Evolutionary conservation across 2,797 vertebrate genomes (phyloP), one percentile per base, ranked within the genome.

Genomic region (Helarctos malayanus): DNA sequence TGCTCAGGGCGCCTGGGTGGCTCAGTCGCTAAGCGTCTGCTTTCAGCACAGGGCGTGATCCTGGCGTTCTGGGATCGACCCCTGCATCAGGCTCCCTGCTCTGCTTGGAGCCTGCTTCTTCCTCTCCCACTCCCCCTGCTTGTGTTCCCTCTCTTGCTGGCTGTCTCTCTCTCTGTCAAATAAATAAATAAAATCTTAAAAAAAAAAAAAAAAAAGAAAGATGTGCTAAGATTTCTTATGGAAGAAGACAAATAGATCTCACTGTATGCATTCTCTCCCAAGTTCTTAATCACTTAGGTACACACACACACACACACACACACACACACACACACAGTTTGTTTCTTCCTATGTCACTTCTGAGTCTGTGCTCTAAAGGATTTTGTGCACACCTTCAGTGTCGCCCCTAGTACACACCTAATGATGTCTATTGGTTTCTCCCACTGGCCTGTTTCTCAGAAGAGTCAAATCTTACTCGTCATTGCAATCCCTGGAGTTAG

Each of bases 241-340:
- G 69, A 95, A 94, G 18, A 52, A 93, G 57, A 56, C 15, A 94
- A 91, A 80, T n/a, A 23, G 47, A 69, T 73, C 13, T 93, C 35
- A 69, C 25, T 59, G 16, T 13, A 91, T 41, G 13, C 29, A 56
- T 86, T 76, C n/a, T 73, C 11, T 86, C 25, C 47, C 19, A 84
- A 69, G 29, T n/a, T 75, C 32, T 90, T 41, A 69, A 49, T 49
- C 27, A 87, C 79, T 41, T 94, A 63, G 21, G 15, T 47, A 75
- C 2, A 32, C 23, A 7, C 29, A 16, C 29, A 32, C 61, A n/a
- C 59, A 32, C 32, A 65, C 32, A 68, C 63, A 65, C 25, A 41
- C 41, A 49, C 15, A 88, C 12, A 68, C 16, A 69, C 4, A 10
- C 9, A n/a, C 47, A 71, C 7, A 6, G 41, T 41, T 41, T 41